A percentile compares a stretch with the other conserved stretches of the same genome.
Conservation (phyloP, 1,140 invertebrate species). For the Trichonephila inaurata region DNA sequence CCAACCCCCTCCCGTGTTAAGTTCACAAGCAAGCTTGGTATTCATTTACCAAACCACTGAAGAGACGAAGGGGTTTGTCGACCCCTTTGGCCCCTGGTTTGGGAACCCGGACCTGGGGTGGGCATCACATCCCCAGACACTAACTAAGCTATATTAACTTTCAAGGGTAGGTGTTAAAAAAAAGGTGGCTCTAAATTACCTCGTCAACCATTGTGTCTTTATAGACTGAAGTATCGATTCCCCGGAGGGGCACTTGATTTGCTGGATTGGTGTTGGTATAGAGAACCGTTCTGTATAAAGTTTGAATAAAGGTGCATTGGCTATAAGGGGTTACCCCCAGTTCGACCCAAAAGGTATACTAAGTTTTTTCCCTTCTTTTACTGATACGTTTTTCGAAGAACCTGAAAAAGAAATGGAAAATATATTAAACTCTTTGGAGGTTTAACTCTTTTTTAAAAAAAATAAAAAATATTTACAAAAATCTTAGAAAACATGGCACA, state of each 20-base stretch:
- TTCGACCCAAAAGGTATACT: conserved; percentile 36
- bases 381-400: conserved; percentile 38
- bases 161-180: not conserved
- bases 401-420: not conserved
- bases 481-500: too few relatives aligned
- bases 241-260: conserved; percentile 71
- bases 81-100: too few relatives aligned
- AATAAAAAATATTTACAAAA: too few relatives aligned
- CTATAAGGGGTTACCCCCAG: not conserved
- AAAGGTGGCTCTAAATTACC: conserved; percentile 40
- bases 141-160: too few relatives aligned
- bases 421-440: too few relatives aligned
- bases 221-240: conserved; percentile 76
- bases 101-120: too few relatives aligned
- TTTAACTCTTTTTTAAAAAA: too few relatives aligned
- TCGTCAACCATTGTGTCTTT: conserved; percentile 77
- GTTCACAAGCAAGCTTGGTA: too few relatives aligned
- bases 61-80: too few relatives aligned
- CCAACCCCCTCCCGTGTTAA: too few relatives aligned
- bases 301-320: conserved; percentile 48
- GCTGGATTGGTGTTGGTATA: not conserved
- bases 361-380: conserved; percentile 52
- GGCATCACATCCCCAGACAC: too few relatives aligned
- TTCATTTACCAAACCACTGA: too few relatives aligned
- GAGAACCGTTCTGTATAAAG: not conserved